phyloP scores from a whole-genome alignment of 2,888 invertebrate genomes.

The Chrysotoxum bicinctum region DNA sequence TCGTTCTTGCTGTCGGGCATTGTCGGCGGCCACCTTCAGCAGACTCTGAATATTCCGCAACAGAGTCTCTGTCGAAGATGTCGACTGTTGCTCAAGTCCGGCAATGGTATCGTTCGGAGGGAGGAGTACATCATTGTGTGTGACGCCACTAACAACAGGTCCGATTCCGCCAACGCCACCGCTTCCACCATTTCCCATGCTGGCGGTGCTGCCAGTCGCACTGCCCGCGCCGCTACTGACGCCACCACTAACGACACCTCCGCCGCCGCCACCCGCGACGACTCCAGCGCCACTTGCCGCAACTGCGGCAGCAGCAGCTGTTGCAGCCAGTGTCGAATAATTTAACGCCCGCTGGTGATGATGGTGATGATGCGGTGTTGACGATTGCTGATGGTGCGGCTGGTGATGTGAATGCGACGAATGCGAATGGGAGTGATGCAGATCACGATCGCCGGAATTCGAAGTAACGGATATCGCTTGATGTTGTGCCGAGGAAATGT shows the following conservation, averaged over 20 bases:
- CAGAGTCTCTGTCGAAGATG: conserved; percentile 92
- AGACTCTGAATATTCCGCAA: conserved; percentile 97
- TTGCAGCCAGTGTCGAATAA: conserved; percentile 89
- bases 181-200: conserved; percentile 78
- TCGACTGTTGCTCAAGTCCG: conserved; percentile 80
- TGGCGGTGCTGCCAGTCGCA: conserved; percentile 77
- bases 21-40: conserved; percentile 98
- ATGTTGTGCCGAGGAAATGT: conserved; percentile 80
- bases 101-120: conserved; percentile 79
- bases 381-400: conserved; percentile 72
- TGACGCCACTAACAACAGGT: conserved; percentile 77
- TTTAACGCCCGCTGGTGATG: conserved; percentile 87
- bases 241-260: conserved; percentile 76
- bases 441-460: conserved; percentile 71
- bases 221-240: conserved; percentile 77
- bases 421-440: conserved; percentile 66
- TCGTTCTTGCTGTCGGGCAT: conserved; percentile 96
- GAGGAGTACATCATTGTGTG: conserved; percentile 78
- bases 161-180: conserved; percentile 76
- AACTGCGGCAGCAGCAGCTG: conserved; percentile 83
- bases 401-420: conserved; percentile 73
- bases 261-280: conserved; percentile 76
- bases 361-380: conserved; percentile 81
- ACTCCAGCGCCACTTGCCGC: conserved; percentile 75
- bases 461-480: conserved; percentile 73